Evolutionary conservation across 2,113 vertebrate species (phyloP), one percentile per base, ranked within the genome.

Genomic region (Telmatochromis brachygnathus): DNA sequence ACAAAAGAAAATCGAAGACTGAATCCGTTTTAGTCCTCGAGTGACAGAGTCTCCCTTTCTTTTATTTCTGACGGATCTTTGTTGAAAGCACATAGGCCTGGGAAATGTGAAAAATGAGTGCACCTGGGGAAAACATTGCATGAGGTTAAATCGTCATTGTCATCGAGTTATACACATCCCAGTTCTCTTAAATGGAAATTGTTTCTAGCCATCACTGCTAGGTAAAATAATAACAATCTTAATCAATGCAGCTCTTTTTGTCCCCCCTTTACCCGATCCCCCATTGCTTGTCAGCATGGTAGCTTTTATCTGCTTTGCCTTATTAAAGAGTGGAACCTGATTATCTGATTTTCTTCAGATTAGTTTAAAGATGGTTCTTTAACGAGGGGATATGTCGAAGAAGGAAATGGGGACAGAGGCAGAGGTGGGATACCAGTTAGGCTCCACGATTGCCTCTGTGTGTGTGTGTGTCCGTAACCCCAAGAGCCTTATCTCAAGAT

Each of bases 301-400:
- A 26, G 79, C 68, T 62, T 90, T 92, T 85, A 95, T 94, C 93
- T 87, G n/a, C 84, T 92, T 94, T 91, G 89, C 82, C 89, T 93
- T 90, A 90, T 65, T 91, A 92, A 94, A 91, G 91, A 84, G 15
- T 47, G 37, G 68, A 86, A 91, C 51, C 81, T 91, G 93, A 94
- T 94, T 93, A 91, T 75, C 73, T 87, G 87, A 92, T 93, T 94
- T 91, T 84, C 23, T 49, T 54, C 84, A 89, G 91, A 94, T 94
- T 91, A 91, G 62, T 88, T 94, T 86, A 85, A 90, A 91, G 73
- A 86, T 4, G 14, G 45, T 47, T 68, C 73, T 87, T 92, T 82
- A 75, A 88, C 6, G 26, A 62, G 82, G 62, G 45, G 73, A 75
- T 75, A 28, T 60, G 37, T 54, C 65, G 42, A 56, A 83, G 70